Conservation (phyloP, 2,888 invertebrate genomes). For the Zootermopsis nevadensis region DNA sequence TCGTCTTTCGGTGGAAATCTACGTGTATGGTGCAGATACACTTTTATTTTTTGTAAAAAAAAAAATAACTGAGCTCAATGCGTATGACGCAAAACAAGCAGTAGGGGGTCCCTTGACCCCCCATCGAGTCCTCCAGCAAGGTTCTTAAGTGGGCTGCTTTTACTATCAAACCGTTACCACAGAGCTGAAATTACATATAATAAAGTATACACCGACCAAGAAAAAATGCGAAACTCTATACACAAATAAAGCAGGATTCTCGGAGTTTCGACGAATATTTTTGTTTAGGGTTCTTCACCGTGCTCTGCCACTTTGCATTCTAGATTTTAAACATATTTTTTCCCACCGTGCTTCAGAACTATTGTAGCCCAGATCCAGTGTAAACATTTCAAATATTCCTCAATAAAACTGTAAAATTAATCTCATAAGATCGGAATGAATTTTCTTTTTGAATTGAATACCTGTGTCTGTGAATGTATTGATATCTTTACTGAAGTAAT, state of each 20-base stretch:
- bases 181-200: constrained; percentile 40
- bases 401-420: no score
- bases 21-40: constrained; percentile 9
- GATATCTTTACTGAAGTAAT: no score
- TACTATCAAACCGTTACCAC: constrained; percentile 41
- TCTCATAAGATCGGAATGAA: no score
- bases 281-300: no score
- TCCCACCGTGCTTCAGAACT: no score
- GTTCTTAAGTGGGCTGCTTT: constrained; percentile 40
- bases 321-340: no score
- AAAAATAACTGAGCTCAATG: constrained; percentile 24
- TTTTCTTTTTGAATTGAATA: no score
- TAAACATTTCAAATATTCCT: no score
- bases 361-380: no score
- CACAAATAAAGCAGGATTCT: neutral
- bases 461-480: no score
- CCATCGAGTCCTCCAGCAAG: constrained; percentile 26
- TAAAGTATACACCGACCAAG: constrained; percentile 32
- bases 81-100: constrained; percentile 40
- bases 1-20: constrained; percentile 11
- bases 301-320: no score
- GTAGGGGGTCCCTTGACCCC: constrained; percentile 37
- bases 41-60: constrained; percentile 5
- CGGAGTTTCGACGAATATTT: neutral
- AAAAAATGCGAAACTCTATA: constrained; percentile 17